phyloP scores from a whole-genome alignment of 2,113 vertebrate species.

The Chrysochloris asiatica region DNA sequence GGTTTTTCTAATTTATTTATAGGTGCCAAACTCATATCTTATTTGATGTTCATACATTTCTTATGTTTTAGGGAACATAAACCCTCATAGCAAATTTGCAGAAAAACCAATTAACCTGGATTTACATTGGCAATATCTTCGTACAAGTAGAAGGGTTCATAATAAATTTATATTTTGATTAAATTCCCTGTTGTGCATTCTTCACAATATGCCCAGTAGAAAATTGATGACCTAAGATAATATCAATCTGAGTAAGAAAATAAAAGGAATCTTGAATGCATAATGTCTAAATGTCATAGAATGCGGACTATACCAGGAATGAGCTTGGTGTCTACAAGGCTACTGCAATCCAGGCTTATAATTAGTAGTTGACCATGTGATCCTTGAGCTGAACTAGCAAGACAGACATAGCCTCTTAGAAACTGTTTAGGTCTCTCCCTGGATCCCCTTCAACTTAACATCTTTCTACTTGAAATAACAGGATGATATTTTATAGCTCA shows the following conservation, averaged over 20 bases:
- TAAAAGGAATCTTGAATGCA: neutral
- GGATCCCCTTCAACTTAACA: neutral
- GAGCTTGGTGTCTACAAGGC: neutral
- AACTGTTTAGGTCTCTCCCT: neutral
- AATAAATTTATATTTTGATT: conserved; percentile 69
- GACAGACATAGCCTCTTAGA: neutral
- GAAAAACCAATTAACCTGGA: conserved; percentile 63
- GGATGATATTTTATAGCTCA: neutral
- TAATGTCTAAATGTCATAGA: neutral
- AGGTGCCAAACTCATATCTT: conserved; percentile 4
- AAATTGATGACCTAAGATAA: conserved; percentile 27
- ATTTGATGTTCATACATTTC: conserved; percentile 72
- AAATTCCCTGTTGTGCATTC: conserved; percentile 38
- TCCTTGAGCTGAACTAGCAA: neutral
- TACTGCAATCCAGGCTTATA: neutral
- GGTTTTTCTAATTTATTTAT: neutral
- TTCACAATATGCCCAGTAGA: neutral
- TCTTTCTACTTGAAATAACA: neutral
- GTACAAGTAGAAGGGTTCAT: conserved; percentile 45
- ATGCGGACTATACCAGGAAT: neutral
- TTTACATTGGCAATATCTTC: conserved; percentile 52
- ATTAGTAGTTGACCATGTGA: neutral
- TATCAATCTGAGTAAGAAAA: neutral
- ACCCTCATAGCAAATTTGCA: neutral
- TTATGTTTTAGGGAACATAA: conserved; percentile 37